Evolutionary conservation across 2,888 invertebrate species (phyloP).

Genomic region (Anaspis maculata): DNA sequence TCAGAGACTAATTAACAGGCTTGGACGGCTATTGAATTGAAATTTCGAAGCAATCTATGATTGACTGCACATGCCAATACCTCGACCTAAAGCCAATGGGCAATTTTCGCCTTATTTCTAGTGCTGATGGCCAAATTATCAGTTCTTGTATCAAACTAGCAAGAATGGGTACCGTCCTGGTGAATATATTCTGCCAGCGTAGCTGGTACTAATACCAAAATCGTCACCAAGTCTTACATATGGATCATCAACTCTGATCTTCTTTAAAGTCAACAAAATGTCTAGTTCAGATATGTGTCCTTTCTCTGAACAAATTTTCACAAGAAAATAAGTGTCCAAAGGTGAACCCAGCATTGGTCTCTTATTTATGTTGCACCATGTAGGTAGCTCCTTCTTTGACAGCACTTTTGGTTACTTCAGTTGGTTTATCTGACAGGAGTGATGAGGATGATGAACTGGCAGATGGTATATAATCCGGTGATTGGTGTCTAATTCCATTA

Average conservation of each 20-base stretch:
- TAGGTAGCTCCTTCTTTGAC: no score
- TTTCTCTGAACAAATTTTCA: background rate
- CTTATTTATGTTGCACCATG: no score
- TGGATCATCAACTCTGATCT: background rate
- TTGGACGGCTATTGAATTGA: slow-evolving; percentile 2
- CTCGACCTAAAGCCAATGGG: slow-evolving; percentile 1
- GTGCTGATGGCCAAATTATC: slow-evolving; percentile 1
- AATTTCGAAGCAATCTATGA: slow-evolving; percentile 4
- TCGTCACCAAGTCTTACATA: background rate
- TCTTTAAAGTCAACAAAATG: background rate
- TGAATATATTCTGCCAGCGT: slow-evolving; percentile 6
- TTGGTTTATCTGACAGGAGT: no score
- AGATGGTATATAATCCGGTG: no score
- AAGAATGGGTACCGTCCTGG: background rate
- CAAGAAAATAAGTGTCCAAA: background rate
- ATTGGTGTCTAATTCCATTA: no score
- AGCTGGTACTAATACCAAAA: slow-evolving; percentile 1
- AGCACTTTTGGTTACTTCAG: no score
- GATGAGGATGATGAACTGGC: no score
- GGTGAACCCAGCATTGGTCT: background rate
- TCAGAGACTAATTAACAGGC: slow-evolving; percentile 2
- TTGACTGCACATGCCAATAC: slow-evolving; percentile 1
- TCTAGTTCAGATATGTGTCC: background rate
- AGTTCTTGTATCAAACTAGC: background rate
- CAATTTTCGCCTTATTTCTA: background rate